Evolutionary conservation across 2,797 vertebrate genomes (phyloP).

Genomic region (Delichon dasypus): DNA sequence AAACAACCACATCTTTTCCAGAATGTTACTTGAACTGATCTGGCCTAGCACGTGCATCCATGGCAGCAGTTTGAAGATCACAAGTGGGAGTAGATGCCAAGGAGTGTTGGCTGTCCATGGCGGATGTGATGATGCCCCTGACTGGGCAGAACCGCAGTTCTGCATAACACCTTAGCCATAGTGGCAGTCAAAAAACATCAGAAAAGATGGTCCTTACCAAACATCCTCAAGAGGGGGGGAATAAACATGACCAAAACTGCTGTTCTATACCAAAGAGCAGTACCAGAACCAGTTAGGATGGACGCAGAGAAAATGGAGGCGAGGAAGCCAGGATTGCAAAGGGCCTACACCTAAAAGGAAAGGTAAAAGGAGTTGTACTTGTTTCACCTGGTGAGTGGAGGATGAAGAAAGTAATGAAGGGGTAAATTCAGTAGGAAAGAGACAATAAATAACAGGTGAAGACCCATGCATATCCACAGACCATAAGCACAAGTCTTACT

Average conservation of each 20-base stretch:
- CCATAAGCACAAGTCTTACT: not conserved
- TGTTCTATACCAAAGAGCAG: not conserved
- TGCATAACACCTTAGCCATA: not conserved
- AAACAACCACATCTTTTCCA: not conserved
- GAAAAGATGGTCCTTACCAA: not conserved
- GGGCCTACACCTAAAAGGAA: not conserved
- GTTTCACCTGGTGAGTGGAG: not conserved
- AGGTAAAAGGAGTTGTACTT: not conserved
- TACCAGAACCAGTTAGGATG: not conserved
- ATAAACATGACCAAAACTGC: not conserved
- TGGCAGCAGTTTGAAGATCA: not conserved
- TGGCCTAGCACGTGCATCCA: not conserved
- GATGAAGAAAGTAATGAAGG: not conserved
- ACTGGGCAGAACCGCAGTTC: not conserved
- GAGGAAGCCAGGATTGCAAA: not conserved
- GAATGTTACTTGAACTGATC: not conserved
- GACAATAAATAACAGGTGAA: not conserved
- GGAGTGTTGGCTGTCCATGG: not conserved
- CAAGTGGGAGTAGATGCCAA: not conserved
- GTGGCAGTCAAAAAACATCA: not conserved
- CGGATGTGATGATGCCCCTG: not conserved
- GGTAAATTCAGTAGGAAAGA: not conserved
- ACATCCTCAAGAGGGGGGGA: not conserved
- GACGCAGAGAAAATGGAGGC: not conserved
- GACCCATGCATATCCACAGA: not conserved